Conservation (phyloP, 2,113 vertebrate genomes). For the Phrynosoma platyrhinos region DNA sequence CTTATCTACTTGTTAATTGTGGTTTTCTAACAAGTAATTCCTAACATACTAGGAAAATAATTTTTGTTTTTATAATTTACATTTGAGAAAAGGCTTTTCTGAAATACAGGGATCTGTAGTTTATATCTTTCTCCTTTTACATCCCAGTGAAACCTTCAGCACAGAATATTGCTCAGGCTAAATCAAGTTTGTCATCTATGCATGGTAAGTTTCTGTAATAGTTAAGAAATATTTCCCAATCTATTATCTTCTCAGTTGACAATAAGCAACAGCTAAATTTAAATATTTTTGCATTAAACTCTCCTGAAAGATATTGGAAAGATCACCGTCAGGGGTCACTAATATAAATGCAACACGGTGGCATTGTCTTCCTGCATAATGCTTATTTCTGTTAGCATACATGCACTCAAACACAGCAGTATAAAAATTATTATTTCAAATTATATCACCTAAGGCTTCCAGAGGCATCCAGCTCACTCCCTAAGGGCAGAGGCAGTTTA, state of each 20-base stretch:
- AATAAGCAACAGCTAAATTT: constrained; percentile 24
- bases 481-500: background rate
- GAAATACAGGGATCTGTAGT: background rate
- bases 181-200: constrained; percentile 60
- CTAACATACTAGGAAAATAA: background rate
- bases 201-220: constrained; percentile 78
- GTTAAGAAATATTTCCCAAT: constrained; percentile 2
- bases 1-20: background rate
- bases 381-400: background rate
- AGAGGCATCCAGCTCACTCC: background rate
- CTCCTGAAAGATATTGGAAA: constrained; percentile 7
- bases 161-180: constrained; percentile 76
- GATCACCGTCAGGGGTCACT: background rate
- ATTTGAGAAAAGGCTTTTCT: background rate
- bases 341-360: background rate
- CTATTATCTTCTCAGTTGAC: constrained; percentile 10
- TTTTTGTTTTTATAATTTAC: background rate
- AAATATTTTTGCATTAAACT: constrained; percentile 31
- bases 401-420: background rate
- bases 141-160: constrained; percentile 75
- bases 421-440: background rate
- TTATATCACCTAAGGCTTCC: background rate
- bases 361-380: background rate
- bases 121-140: background rate
- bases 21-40: background rate